Evolutionary conservation across 2,113 vertebrate species (phyloP), one percentile per base, ranked within the genome.

Genomic region (Meriones unguiculatus): DNA sequence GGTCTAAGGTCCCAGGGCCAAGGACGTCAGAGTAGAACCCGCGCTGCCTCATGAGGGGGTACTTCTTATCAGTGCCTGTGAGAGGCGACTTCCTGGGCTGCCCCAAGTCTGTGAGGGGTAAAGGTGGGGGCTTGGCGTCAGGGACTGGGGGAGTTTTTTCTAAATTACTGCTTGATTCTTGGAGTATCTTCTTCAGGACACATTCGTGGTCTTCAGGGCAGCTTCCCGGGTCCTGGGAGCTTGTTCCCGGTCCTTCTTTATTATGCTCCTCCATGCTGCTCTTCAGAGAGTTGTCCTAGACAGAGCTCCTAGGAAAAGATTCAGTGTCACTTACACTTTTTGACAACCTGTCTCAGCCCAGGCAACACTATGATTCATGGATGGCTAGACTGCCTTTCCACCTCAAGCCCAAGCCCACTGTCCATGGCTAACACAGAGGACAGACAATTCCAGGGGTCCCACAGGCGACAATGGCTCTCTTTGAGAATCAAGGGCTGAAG

Each of bases 21-120:
- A 99, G 97, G 59, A 97, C 94, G 24, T 99, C 98, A 13, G 99
- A 98, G 91, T 98, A 99, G 96, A 98, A 97, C 5, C 97, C 98
- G 8, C 87, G 98, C 96, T 98, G 98, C 93, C 98, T 98, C 77
- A 97, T 98, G 22, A 95, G 5, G 0, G 96, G 98, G 85, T 98
- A 96, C 88, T 96, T 98, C 85, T 97, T 95, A 57, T 96, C 95
- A 15, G 87, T 52, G 46, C 62, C 28, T 0, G 93, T 50, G 72
- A 69, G 57, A 25, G 91, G 82, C 28, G 80, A 97, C 87, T 89
- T 97, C 92, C 9, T 28, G 96, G 87, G 50, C 59, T 93, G 85
- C 65, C 91, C 91, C 4, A 54, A 20, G n/a, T 95, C 96, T 92
- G 87, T 90, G 46, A 41, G 1, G 67, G 81, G 2, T 8, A 78